These are phyloP conservation scores for Nymphicus hollandicus DNA, from an alignment of 2,113 vertebrate species.

Conservation along the genomic window DNA sequence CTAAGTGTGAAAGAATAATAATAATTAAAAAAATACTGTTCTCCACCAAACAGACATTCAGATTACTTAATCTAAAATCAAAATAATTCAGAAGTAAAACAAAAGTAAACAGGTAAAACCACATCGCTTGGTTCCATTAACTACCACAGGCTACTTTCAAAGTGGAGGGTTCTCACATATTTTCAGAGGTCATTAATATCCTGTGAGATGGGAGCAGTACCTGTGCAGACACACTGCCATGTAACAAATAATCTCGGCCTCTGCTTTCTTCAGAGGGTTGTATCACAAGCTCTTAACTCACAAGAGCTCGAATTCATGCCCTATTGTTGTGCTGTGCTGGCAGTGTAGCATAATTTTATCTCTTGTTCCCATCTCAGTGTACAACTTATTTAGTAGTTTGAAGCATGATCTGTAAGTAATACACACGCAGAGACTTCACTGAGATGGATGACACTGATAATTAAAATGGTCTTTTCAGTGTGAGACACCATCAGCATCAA, in stretches of 20 bases:
- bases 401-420: conserved; percentile 30
- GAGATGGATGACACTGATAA: conserved; percentile 62
- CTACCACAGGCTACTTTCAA: not conserved
- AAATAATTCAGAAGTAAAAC: not conserved
- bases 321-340: not conserved
- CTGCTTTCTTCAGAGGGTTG: not conserved
- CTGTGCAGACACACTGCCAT: not conserved
- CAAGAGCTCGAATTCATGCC: conserved; percentile 8
- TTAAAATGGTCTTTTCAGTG: conserved; percentile 59
- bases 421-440: not conserved
- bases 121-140: not conserved
- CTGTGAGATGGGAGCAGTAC: not conserved
- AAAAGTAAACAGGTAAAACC: not conserved
- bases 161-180: not conserved
- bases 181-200: not conserved
- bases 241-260: not conserved
- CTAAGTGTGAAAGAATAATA: not conserved
- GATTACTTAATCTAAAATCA: conserved; percentile 31
- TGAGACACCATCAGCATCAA: conserved; percentile 47
- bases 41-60: not conserved
- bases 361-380: not conserved
- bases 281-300: not conserved
- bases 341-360: not conserved
- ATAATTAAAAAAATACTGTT: not conserved
- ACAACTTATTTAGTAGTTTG: conserved; percentile 23